Evolutionary conservation across 2,888 invertebrate species (phyloP).

Genomic region (Dicycla oo): DNA sequence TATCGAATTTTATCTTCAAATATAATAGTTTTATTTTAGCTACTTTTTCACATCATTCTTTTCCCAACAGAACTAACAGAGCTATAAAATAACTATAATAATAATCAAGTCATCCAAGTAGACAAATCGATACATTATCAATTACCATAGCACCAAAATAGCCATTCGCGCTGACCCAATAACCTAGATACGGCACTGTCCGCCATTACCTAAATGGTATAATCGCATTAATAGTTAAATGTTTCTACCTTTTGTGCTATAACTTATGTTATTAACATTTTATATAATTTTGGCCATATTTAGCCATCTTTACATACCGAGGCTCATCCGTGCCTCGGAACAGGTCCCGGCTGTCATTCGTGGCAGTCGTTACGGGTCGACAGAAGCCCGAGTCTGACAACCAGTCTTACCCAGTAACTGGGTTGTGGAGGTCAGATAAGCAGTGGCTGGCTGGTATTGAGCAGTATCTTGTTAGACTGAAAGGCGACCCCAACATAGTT

Average conservation of each 20-base stretch:
- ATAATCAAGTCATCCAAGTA: conserved; percentile 27
- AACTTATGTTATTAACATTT: conserved; percentile 1
- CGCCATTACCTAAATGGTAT: conserved; percentile 68
- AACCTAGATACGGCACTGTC: conserved; percentile 70
- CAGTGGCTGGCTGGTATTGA: background rate
- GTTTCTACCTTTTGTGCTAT: conserved; percentile 4
- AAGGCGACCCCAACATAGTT: background rate
- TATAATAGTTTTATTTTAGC: background rate
- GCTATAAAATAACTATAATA: conserved; percentile 3
- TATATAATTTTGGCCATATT: background rate
- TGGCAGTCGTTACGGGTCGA: too few species aligned
- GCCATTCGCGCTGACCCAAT: conserved; percentile 70
- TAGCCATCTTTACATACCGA: background rate
- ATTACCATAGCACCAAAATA: conserved; percentile 50
- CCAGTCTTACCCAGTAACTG: too few species aligned
- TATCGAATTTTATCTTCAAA: background rate
- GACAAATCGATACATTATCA: conserved; percentile 51
- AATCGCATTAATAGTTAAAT: conserved; percentile 66
- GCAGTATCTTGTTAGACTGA: background rate
- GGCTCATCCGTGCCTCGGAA: background rate
- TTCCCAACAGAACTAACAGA: background rate
- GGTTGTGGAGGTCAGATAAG: too few species aligned
- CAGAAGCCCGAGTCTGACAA: too few species aligned
- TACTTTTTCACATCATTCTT: background rate
- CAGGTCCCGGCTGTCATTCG: too few species aligned